A percentile compares a stretch with the other conserved stretches of the same genome.
Evolutionary conservation across 2,797 vertebrate genomes (phyloP).

Genomic region (Decapterus maruadsi): DNA sequence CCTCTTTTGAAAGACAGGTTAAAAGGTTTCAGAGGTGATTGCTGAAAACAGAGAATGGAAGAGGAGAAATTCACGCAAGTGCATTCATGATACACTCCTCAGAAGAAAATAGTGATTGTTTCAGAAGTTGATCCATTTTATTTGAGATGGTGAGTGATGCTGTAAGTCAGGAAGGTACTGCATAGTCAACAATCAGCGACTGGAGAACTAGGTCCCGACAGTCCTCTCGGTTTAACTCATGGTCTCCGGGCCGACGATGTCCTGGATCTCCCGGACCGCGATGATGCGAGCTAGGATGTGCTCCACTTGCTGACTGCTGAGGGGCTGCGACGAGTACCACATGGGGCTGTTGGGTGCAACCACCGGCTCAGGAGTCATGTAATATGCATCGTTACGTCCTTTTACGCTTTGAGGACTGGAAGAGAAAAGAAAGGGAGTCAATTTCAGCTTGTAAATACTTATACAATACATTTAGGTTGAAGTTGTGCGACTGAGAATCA

Average conservation of each 20-base stretch:
- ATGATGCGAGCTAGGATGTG: slow-evolving; percentile 97
- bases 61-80: slow-evolving; percentile 28
- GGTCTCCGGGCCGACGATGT: slow-evolving; percentile 90
- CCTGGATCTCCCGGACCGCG: slow-evolving; percentile 98
- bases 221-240: slow-evolving; percentile 87
- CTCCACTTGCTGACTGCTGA: slow-evolving; percentile 96
- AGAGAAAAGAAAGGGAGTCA: slow-evolving; percentile 20
- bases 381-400: slow-evolving; percentile 98
- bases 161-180: slow-evolving; percentile 71
- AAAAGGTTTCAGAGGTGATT: slow-evolving; percentile 49
- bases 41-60: slow-evolving; percentile 48
- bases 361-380: slow-evolving; percentile 99
- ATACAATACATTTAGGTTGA: not conserved
- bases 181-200: slow-evolving; percentile 80
- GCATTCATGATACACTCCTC: slow-evolving; percentile 34
- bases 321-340: slow-evolving; percentile 99
- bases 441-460: not conserved
- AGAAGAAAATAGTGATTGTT: slow-evolving; percentile 47
- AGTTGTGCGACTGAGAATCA: not conserved
- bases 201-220: slow-evolving; percentile 63
- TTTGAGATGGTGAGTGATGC: slow-evolving; percentile 53
- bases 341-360: slow-evolving; percentile 99
- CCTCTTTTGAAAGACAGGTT: slow-evolving; percentile 33
- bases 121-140: slow-evolving; percentile 47
- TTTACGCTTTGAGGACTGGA: slow-evolving; percentile 97